A percentile compares a stretch with the other conserved stretches of the same genome.
These are phyloP conservation scores for Siderastrea radians DNA, from an alignment of 92 coral and sea anemone species.

Conservation along the genomic window DNA sequence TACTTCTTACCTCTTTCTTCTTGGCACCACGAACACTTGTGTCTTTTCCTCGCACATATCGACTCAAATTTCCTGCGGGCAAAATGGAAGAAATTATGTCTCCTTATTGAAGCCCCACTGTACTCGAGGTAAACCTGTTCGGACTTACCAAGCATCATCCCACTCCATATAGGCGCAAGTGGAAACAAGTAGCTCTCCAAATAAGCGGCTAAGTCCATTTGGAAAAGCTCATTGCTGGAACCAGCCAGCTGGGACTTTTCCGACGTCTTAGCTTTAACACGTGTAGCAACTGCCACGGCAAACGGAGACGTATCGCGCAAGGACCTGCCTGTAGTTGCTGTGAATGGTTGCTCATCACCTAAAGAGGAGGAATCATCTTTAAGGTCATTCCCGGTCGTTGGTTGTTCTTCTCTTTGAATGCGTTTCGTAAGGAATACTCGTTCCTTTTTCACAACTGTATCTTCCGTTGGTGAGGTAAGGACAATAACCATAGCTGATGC, in stretches of 20 bases:
- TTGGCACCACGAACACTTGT: background rate
- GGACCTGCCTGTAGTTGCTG: background rate
- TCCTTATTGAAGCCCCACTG: background rate
- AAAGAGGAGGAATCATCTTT: too few relatives aligned
- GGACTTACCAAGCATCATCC: background rate
- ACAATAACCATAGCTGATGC: too few relatives aligned
- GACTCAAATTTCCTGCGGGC: background rate
- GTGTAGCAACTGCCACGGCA: background rate
- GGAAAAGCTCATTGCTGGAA: background rate
- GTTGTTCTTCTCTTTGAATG: too few relatives aligned
- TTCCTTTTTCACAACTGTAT: too few relatives aligned
- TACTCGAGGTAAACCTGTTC: background rate
- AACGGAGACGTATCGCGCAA: background rate
- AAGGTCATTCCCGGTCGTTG: too few relatives aligned
- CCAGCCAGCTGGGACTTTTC: background rate
- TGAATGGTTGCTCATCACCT: too few relatives aligned
- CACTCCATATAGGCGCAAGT: slow-evolving; percentile 1
- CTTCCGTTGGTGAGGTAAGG: too few relatives aligned
- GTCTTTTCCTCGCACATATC: background rate
- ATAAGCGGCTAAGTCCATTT: background rate
- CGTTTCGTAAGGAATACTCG: too few relatives aligned
- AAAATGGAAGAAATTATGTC: background rate
- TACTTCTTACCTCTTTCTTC: background rate
- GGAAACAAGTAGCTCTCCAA: background rate
- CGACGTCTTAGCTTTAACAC: background rate